Base-by-base conservation (phyloP, 2,888 invertebrate genomes). In the Geophilus truncorum region DNA sequence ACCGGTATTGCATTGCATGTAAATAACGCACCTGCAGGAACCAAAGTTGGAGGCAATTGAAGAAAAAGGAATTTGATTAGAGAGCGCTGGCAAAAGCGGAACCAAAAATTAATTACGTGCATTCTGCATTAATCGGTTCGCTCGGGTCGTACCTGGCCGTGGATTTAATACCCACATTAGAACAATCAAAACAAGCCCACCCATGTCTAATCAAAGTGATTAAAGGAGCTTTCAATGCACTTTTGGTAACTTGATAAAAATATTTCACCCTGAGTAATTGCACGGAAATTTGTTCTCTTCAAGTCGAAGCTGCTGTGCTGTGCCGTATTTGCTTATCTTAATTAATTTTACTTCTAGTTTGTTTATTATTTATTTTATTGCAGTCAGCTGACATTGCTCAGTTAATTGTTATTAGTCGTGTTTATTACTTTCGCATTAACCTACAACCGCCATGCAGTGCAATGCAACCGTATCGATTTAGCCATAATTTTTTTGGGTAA, bases 91-190 rank as follows among this genome's bases (percentile, higher is more conserved):
- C 18, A 51, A 51, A 51, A 51, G 51, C 51, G 51, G 25, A 70
- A 70, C 70, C 28, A 70, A 70, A 70, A 70, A 23, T 70, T 70
- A 70, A 70, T 70, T 70, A 70, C 70, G 7, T 5, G 70, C 70
- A 70, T 25, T 45, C n/a, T 45, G 45, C 45, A 45, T 45, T 45
- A 45, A 45, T 32, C 32, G 32, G 4, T 32, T 51, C 51, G 18
- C 18, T 51, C 51, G 18, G 51, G 51, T n/a, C 51, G 18, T 51
- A 40, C 51, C 51, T 51, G 9, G 7, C 45, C 12, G 28, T 70
- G 10, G 25, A 70, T 70, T 70, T 70, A 25, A 70, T 28, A 70
- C 70, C 28, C 70, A 12, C 70, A 28, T 70, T 28, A 70, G 12
- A 70, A 10, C n/a, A 25, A 28, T 70, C 70, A 23, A 70, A 70